Evolutionary conservation across 1,140 invertebrate genomes (phyloP).

Genomic region (Drosophila sturtevanti): DNA sequence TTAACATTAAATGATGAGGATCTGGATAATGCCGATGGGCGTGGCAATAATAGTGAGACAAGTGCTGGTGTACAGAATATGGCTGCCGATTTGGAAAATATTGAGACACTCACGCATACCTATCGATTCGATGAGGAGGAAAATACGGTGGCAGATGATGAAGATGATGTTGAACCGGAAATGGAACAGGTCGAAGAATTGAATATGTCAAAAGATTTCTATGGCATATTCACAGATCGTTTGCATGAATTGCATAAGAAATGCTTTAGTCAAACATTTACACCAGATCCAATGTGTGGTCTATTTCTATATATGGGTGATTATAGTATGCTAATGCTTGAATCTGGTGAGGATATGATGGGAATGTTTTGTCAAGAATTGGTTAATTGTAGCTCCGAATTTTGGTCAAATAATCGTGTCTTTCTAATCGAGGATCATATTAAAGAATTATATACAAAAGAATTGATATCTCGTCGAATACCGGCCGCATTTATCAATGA

Average conservation of each 20-base stretch:
- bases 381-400: conserved; percentile 15
- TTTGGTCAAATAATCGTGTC: conserved; percentile 54
- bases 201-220: conserved; percentile 34
- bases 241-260: conserved; percentile 40
- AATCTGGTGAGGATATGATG: conserved; percentile 70
- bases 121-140: conserved; percentile 41
- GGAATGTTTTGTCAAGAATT: conserved; percentile 56
- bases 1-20: not conserved
- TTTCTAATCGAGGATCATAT: conserved; percentile 71
- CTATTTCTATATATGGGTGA: conserved; percentile 68
- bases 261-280: conserved; percentile 27
- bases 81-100: conserved; percentile 1
- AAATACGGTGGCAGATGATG: not conserved
- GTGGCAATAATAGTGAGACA: not conserved
- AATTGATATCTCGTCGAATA: conserved; percentile 51
- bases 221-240: conserved; percentile 28
- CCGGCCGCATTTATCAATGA: conserved; percentile 66
- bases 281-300: conserved; percentile 63
- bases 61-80: not conserved
- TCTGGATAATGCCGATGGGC: not conserved
- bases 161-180: not conserved
- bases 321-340: conserved; percentile 66
- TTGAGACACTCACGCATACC: conserved; percentile 42
- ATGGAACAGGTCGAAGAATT: not conserved
- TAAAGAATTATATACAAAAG: conserved; percentile 55